Base-by-base conservation (phyloP, 2,797 vertebrate species). In the Acanthurus lineatus region DNA sequence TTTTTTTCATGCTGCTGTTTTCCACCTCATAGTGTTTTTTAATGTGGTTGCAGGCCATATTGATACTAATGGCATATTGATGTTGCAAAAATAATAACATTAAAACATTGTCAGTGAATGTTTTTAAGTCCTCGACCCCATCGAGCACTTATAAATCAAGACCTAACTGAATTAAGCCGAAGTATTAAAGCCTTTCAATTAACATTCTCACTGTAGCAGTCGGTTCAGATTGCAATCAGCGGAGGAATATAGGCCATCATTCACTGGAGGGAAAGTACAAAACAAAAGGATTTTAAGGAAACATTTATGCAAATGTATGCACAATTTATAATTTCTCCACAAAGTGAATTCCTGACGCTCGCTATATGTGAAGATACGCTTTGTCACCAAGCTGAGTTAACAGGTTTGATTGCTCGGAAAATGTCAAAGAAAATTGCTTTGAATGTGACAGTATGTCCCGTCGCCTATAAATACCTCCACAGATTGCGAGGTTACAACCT, bases 291-390 rank as follows among this genome's bases (percentile, higher is more conserved):
- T 79, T 88, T 91, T 79, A 78, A 76, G 69, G 59, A 88, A 88
- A 88, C 83, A 88, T 92, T 91, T 86, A 92, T 93, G 91, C 91
- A 90, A 90, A 94, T 92, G 17, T 82, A 85, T 86, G 89, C 88
- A 82, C 28, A 75, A 82, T 82, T 89, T 88, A 81, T 85, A 78
- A 84, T 89, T 87, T 79, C 53, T 58, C 60, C 79, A 69, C 77
- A 84, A 82, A 88, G 74, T 78, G 83, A 89, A 83, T 79, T 79
- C 76, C 81, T 80, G 73, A 88, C 77, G 60, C 59, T 44, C 0
- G 28, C 63, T 77, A 65, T 72, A 69, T 58, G 69, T 78, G 84
- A 84, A 75, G 45, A 79, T 88, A 76, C 5, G 22, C 48, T 82
- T 87, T 58, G 66, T 81, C 66, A 58, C 52, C 73, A 20, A 51